phyloP scores from a whole-genome alignment of 2,797 vertebrate genomes.

The Sphenopsis melanotis region DNA sequence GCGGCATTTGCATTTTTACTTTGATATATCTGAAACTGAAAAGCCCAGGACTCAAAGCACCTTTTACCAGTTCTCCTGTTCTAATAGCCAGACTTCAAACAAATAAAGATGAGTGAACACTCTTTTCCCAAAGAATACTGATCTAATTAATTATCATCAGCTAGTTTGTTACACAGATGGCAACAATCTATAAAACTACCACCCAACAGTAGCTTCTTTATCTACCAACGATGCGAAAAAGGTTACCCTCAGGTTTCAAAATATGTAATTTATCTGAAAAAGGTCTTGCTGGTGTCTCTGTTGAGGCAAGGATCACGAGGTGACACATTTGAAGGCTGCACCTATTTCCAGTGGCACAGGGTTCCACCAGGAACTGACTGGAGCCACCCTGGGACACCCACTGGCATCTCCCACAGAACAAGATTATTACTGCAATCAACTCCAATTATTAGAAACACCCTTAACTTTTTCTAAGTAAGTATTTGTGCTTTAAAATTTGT shows the following conservation, averaged over 20 bases:
- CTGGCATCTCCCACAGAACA: not conserved
- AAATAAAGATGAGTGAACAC: not conserved
- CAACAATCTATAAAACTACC: not conserved
- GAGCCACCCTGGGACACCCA: not conserved
- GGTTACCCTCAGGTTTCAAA: not conserved
- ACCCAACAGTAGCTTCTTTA: not conserved
- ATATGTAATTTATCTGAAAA: not conserved
- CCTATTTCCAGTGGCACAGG: not conserved
- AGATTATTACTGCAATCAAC: not conserved
- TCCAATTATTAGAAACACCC: not conserved
- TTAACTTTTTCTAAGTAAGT: not conserved
- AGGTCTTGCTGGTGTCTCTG: not conserved
- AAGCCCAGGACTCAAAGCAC: not conserved
- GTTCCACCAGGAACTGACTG: not conserved
- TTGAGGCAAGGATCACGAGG: not conserved
- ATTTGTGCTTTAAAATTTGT: not conserved
- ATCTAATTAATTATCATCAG: not conserved
- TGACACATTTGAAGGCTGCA: not conserved
- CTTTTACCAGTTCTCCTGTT: not conserved
- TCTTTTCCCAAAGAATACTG: not conserved
- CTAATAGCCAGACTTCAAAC: not conserved
- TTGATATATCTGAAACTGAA: not conserved
- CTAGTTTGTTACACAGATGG: not conserved
- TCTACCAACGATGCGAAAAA: not conserved
- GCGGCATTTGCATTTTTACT: not conserved